Base-by-base conservation (phyloP, 2,113 vertebrate genomes). In the Sceloporus tristichus region DNA sequence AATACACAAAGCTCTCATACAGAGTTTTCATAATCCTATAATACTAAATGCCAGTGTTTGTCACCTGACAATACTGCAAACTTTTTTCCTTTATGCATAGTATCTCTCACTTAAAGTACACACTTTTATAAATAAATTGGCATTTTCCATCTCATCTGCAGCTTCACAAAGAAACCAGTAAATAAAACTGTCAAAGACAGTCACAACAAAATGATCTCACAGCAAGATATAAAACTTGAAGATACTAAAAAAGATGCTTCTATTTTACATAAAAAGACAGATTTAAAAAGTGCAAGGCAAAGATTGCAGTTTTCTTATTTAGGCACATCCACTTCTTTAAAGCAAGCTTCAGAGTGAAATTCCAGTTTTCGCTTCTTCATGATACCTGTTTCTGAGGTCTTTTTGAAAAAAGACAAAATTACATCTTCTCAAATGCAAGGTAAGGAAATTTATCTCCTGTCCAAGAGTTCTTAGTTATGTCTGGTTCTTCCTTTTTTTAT, bases 401-500 rank as follows among this genome's bases (percentile, higher is more conserved):
- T 95, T 88, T 5, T 62, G 14, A 92, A 91, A 88, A 94, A 90
- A 93, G 82, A 92, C 94, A 95, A 71, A 94, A 94, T 90, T 90
- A 96, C 89, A 95, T 93, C 93, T 88, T 18, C 25, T 95, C 96
- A 97, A 95, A 94, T 86, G 91, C 95, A 91, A 95, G 86, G 90
- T 62, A 91, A 91, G 91, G 88, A 85, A 78, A 78, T 77, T 74
- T 56, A 40, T 56, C 84, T 94, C 84, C 80, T 79, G 87, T 91
- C 91, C 94, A 73, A 10, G n/a, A 78, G 85, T 94, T 97, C 93
- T 98, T 96, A 98, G 97, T 96, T 98, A 95, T 98, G 98, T 95
- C 98, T 96, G 84, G 97, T 98, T 95, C 98, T 96, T 91, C 98
- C 98, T 95, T 99, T 99, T 95, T 99, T 99, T 95, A 99, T 99